Conservation (phyloP, 2,888 invertebrate genomes). For the Amphipoea lucens region DNA sequence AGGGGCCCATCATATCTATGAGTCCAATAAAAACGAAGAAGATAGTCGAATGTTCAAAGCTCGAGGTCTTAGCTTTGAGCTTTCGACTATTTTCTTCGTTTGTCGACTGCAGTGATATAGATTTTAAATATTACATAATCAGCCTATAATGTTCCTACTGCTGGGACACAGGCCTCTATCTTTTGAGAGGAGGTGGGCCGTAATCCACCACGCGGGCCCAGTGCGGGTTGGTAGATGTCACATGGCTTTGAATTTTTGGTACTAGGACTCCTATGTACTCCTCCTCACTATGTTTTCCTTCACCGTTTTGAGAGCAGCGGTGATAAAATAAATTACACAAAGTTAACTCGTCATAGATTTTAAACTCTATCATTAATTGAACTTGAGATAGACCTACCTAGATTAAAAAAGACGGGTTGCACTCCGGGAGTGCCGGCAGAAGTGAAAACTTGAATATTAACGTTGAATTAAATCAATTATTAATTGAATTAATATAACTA, state of each 20-base stretch:
- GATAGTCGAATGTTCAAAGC: not conserved
- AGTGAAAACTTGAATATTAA: no score
- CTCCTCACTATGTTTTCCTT: not conserved
- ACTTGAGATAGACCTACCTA: not conserved
- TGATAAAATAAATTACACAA: not conserved
- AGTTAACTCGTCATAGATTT: not conserved
- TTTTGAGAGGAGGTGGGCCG: not conserved
- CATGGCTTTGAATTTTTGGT: not conserved
- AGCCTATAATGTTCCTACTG: not conserved
- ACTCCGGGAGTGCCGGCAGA: no score
- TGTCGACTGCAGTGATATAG: not conserved
- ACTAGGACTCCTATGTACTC: not conserved
- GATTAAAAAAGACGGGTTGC: no score
- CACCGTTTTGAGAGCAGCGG: not conserved
- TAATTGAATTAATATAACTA: no score
- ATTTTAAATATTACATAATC: not conserved
- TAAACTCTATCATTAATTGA: not conserved
- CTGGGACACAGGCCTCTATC: not conserved
- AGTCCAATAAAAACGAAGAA: not conserved
- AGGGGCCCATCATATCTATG: not conserved
- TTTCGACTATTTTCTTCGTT: no score
- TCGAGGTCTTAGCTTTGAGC: no score
- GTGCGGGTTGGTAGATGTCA: not conserved
- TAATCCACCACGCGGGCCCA: not conserved
- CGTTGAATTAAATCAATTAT: no score